These are phyloP conservation scores for Rhogogaster chlorosoma DNA, from an alignment of 2,888 invertebrate species.

Conservation along the genomic window DNA sequence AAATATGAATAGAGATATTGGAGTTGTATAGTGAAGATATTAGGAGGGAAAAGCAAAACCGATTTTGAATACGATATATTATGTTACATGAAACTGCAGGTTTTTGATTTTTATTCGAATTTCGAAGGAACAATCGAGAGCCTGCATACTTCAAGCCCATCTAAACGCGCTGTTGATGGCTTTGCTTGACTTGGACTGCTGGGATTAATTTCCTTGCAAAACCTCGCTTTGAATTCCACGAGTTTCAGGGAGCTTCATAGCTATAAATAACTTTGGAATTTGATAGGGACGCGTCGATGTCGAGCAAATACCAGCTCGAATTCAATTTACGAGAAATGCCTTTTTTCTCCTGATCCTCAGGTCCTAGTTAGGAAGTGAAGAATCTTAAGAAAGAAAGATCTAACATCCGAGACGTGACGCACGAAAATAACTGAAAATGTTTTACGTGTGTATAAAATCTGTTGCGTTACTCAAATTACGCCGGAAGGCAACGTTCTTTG, in stretches of 20 bases:
- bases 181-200: not conserved
- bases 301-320: constrained; percentile 7
- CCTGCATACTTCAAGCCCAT: not conserved
- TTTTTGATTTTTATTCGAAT: not conserved
- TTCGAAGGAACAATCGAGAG: not conserved
- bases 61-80: not conserved
- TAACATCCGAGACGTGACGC: not conserved
- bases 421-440: not conserved
- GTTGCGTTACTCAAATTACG: not conserved
- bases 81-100: not conserved
- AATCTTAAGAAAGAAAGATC: not conserved
- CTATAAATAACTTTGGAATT: constrained; percentile 27
- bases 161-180: not conserved
- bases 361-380: not conserved
- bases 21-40: not conserved
- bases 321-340: not conserved
- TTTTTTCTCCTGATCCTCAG: not conserved
- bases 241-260: not conserved
- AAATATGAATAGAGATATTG: not conserved
- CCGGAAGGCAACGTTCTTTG: not conserved
- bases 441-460: not conserved
- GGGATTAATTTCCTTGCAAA: constrained; percentile 14
- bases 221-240: constrained; percentile 4
- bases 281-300: constrained; percentile 32
- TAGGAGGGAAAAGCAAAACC: not conserved